A percentile compares a stretch with the other conserved stretches of the same genome.
These are phyloP conservation scores for Rattus rattus DNA, from an alignment of 2,113 vertebrate genomes.

Conservation along the genomic window DNA sequence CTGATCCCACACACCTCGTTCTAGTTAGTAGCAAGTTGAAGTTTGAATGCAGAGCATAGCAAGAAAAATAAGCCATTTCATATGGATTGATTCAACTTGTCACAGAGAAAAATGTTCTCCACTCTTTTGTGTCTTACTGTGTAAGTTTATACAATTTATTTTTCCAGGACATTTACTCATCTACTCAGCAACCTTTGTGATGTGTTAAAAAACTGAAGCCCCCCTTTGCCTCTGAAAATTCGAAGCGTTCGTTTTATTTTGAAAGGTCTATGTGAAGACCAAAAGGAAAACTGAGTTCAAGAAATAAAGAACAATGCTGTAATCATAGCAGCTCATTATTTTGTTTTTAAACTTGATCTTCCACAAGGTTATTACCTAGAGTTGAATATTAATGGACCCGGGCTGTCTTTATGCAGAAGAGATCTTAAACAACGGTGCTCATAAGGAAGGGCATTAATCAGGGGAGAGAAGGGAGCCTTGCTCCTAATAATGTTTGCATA, in stretches of 20 bases:
- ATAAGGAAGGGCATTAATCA: constrained; percentile 75
- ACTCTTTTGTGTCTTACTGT: background rate
- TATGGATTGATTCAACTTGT: background rate
- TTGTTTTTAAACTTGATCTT: constrained; percentile 68
- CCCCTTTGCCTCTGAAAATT: background rate
- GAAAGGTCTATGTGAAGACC: constrained; percentile 37
- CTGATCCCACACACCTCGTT: background rate
- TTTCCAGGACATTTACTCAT: background rate
- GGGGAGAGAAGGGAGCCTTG: constrained; percentile 55
- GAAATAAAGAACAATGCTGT: constrained; percentile 55
- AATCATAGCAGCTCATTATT: constrained; percentile 70
- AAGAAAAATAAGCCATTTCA: background rate
- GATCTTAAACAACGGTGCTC: constrained; percentile 66
- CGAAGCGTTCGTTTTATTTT: background rate
- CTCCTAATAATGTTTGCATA: constrained; percentile 76
- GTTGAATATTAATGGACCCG: constrained; percentile 68
- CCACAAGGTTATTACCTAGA: constrained; percentile 66
- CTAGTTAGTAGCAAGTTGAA: background rate
- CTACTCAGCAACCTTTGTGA: background rate
- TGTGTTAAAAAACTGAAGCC: background rate
- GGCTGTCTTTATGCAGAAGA: constrained; percentile 59
- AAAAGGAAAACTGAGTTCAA: constrained; percentile 15
- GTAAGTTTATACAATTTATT: background rate
- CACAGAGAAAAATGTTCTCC: background rate
- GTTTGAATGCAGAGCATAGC: background rate